phyloP scores from a whole-genome alignment of 2,888 invertebrate species.

The Eupithecia abbreviata region DNA sequence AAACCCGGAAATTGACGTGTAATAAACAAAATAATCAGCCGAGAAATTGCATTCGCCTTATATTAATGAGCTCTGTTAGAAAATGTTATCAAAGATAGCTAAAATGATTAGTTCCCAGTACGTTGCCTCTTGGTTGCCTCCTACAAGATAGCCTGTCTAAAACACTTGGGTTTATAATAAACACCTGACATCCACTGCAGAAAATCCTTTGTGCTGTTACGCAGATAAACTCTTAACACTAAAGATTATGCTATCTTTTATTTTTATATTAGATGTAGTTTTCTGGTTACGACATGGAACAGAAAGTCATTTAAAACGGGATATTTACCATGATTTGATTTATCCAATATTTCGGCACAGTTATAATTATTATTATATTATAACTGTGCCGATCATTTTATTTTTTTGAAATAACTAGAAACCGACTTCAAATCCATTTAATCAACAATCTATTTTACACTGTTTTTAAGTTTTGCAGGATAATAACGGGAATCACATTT shows the following conservation, averaged over 20 bases:
- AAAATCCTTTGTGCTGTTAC: background rate
- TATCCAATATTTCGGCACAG: too few relatives aligned
- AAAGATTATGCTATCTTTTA: background rate
- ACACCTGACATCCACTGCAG: background rate
- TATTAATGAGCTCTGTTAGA: slow-evolving; percentile 6
- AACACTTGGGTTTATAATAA: slow-evolving; percentile 25
- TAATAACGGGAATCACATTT: too few relatives aligned
- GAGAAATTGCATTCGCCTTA: slow-evolving; percentile 15
- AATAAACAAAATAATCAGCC: slow-evolving; percentile 14
- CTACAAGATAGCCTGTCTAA: slow-evolving; percentile 30
- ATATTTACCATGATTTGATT: too few relatives aligned
- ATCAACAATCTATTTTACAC: too few relatives aligned
- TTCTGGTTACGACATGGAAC: background rate
- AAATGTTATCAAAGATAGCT: slow-evolving; percentile 19
- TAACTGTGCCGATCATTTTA: too few relatives aligned
- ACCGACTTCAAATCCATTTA: too few relatives aligned
- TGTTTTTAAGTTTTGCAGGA: too few relatives aligned
- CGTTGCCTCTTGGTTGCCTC: slow-evolving; percentile 23
- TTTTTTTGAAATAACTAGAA: too few relatives aligned
- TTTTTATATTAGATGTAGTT: background rate
- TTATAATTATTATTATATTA: too few relatives aligned
- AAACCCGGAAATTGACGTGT: background rate
- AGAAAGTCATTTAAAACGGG: too few relatives aligned
- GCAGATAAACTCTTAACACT: background rate
- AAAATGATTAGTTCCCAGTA: slow-evolving; percentile 25